Base-by-base conservation (phyloP, 2,113 vertebrate species). In the Rostratula benghalensis region DNA sequence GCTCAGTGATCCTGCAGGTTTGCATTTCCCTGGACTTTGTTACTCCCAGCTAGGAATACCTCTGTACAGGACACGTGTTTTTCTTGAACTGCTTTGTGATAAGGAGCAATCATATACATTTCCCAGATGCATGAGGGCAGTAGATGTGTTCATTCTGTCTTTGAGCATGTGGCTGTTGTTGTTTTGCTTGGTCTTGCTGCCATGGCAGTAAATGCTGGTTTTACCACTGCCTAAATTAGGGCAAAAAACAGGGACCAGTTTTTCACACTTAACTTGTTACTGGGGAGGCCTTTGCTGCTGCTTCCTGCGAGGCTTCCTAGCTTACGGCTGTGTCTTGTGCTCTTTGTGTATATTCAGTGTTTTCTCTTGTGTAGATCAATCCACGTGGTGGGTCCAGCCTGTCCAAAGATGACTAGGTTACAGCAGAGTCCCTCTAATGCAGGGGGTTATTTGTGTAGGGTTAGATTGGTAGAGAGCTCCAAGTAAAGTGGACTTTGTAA, bases 271-370 rank as follows among this genome's bases (percentile, higher is more conserved):
- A 9, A 3, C 24, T 65, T 67, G 25, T 56, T 83, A 19, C 51
- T 83, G 41, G 18, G 28, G 46, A 23, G 25, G 45, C 39, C 45
- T 86, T 77, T 45, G 35, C 51, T 64, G 43, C 50, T 57, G 64
- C 23, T 51, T 71, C 30, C 7, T 63, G 9, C 41, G 43, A 51
- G n/a, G 21, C 63, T 57, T 43, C 80, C 53, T 90, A 61, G 63
- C 33, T 57, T n/a, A 8, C 0, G 1, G 35, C 63, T 8, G 20
- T 24, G 20, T 24, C 0, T 11, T 45, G 30, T 0, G 0, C 35
- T 39, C 33, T 31, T 77, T 7, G 39, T 70, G 13, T 74, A 59
- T 64, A 1, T 85, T 67, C 31, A 20, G 35, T 13, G 30, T 57
- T 41, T 69, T 19, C 50, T 82, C 28, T 15, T 31, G 25, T 41